These are phyloP conservation scores for Chironex yamaguchii DNA, from an alignment of 30 jellyfish, hydroid and myxozoan genomes.

Conservation along the genomic window DNA sequence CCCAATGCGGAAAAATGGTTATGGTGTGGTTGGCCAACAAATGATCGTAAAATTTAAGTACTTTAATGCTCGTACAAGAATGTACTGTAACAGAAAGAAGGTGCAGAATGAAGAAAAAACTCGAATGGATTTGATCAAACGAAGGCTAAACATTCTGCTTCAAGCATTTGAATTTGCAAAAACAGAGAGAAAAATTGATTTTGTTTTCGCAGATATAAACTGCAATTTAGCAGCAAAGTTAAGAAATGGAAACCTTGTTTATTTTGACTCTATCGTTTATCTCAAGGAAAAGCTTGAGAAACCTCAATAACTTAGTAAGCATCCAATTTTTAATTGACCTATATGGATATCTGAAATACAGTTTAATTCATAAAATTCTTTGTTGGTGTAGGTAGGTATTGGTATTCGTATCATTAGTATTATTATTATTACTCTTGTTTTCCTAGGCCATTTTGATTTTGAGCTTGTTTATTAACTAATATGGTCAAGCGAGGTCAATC, in stretches of 20 bases:
- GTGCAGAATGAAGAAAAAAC: conserved; percentile 5
- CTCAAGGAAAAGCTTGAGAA: conserved; percentile 4
- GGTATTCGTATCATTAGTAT: too few species aligned
- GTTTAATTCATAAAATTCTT: too few species aligned
- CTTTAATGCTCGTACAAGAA: not conserved
- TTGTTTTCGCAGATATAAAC: conserved; percentile 29
- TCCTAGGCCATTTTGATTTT: too few species aligned
- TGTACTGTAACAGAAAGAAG: conserved; percentile 29
- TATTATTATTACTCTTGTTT: too few species aligned
- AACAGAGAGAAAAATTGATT: not conserved
- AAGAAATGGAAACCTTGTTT: conserved; percentile 12
- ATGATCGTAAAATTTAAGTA: conserved; percentile 17
- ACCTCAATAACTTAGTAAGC: too few species aligned
- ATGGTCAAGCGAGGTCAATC: too few species aligned
- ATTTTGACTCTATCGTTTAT: not conserved
- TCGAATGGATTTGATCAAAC: conserved; percentile 34
- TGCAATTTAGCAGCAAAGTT: conserved; percentile 23
- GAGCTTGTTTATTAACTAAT: too few species aligned
- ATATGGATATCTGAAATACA: too few species aligned
- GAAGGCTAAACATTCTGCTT: not conserved
- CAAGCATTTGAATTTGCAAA: conserved; percentile 53
- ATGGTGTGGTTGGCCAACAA: conserved; percentile 17
- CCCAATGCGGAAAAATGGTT: conserved; percentile 2
- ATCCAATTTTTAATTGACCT: too few species aligned
- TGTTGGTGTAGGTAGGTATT: too few species aligned